Evolutionary conservation across 2,888 invertebrate genomes (phyloP).

Genomic region (Nineta flava): DNA sequence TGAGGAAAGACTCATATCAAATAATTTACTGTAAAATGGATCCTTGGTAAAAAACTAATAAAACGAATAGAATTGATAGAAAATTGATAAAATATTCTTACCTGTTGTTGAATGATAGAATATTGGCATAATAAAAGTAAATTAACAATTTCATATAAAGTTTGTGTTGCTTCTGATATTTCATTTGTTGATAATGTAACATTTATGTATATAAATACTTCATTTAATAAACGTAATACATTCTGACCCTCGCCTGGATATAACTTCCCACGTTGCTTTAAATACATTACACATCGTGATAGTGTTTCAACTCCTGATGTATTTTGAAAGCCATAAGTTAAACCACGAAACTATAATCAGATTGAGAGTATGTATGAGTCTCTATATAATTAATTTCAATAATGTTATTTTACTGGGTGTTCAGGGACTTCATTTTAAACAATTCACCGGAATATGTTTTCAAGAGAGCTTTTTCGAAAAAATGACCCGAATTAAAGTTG

Average conservation of each 20-base stretch:
- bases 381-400: too few species aligned
- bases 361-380: not conserved
- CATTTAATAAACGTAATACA: slow-evolving; percentile 37
- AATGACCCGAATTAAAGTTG: too few species aligned
- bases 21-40: too few species aligned
- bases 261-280: slow-evolving; percentile 32
- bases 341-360: slow-evolving; percentile 31
- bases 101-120: slow-evolving; percentile 40
- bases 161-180: slow-evolving; percentile 35
- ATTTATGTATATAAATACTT: slow-evolving; percentile 38
- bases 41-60: too few species aligned
- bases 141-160: slow-evolving; percentile 44
- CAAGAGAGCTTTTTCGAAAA: too few species aligned
- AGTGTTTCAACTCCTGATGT: slow-evolving; percentile 38
- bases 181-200: slow-evolving; percentile 28
- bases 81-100: not conserved
- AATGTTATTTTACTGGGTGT: too few species aligned
- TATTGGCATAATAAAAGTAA: slow-evolving; percentile 46
- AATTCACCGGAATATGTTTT: too few species aligned
- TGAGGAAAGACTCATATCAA: too few species aligned
- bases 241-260: slow-evolving; percentile 51
- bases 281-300: slow-evolving; percentile 35
- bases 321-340: slow-evolving; percentile 47
- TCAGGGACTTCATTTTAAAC: too few species aligned
- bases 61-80: too few species aligned